These are phyloP conservation scores for Dicaeum eximium DNA, from an alignment of 2,113 vertebrate genomes.

Conservation along the genomic window DNA sequence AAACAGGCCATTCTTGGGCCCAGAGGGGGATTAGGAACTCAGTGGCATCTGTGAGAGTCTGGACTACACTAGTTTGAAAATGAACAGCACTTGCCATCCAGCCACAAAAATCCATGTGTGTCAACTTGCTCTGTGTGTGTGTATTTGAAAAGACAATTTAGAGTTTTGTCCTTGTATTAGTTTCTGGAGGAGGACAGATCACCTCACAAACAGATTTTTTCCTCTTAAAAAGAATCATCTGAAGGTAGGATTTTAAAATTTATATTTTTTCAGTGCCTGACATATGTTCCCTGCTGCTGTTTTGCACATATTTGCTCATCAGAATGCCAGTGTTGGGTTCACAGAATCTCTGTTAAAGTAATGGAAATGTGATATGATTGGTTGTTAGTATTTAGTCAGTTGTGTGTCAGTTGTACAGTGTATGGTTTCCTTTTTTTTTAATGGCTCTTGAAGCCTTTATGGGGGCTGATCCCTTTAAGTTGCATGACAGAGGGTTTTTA, in stretches of 20 bases:
- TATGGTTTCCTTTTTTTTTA: background rate
- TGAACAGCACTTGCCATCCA: background rate
- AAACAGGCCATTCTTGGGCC: background rate
- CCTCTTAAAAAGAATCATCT: background rate
- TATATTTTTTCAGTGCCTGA: background rate
- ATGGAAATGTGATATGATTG: background rate
- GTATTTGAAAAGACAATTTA: background rate
- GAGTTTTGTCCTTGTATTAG: background rate
- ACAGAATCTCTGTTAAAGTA: background rate
- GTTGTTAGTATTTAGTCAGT: background rate
- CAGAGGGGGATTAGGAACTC: accelerated
- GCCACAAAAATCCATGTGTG: background rate
- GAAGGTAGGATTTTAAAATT: background rate
- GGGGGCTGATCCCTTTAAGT: background rate
- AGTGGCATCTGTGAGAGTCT: background rate
- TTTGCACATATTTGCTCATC: background rate
- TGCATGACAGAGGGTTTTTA: background rate
- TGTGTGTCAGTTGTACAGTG: background rate
- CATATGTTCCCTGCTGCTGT: background rate
- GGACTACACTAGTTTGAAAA: background rate
- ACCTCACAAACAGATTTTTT: background rate
- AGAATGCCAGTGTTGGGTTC: accelerated
- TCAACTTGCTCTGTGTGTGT: background rate
- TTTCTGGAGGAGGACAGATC: background rate
- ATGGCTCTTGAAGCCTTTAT: background rate